Evolutionary conservation across 23 tunicate genomes (phyloP).

Genomic region (Aplidium turbinatum): DNA sequence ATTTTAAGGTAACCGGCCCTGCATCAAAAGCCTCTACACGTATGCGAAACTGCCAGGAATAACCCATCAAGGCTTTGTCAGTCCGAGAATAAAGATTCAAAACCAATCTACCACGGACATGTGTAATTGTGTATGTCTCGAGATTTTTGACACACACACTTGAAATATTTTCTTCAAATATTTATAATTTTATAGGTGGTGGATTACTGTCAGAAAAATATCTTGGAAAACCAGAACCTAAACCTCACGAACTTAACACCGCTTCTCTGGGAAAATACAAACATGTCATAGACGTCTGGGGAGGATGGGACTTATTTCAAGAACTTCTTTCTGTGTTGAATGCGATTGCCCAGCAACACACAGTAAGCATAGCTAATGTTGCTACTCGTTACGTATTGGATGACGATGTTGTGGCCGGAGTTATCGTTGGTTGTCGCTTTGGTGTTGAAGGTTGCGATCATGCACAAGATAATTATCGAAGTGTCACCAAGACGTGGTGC

Average conservation of each 20-base stretch:
- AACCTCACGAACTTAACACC: slow-evolving; percentile 55
- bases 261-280: slow-evolving; percentile 82
- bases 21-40: too few species aligned
- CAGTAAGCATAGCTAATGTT: slow-evolving; percentile 68
- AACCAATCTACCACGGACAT: too few species aligned
- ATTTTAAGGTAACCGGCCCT: too few species aligned
- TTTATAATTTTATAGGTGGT: slow-evolving; percentile 50
- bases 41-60: too few species aligned
- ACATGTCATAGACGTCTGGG: slow-evolving; percentile 72
- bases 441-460: slow-evolving; percentile 65
- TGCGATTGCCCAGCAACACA: slow-evolving; percentile 52
- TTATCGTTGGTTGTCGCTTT: slow-evolving; percentile 72
- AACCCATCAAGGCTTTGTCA: too few species aligned
- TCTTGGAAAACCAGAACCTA: slow-evolving; percentile 65
- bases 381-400: slow-evolving; percentile 75
- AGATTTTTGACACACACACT: too few species aligned
- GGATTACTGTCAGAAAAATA: slow-evolving; percentile 74
- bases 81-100: too few species aligned
- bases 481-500: slow-evolving; percentile 46
- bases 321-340: slow-evolving; percentile 53
- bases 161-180: too few species aligned
- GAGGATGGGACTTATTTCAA: slow-evolving; percentile 86
- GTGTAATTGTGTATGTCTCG: too few species aligned
- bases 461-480: slow-evolving; percentile 58
- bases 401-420: slow-evolving; percentile 54